Conservation (phyloP, 2,888 invertebrate species). For the Isoperla grammatica region DNA sequence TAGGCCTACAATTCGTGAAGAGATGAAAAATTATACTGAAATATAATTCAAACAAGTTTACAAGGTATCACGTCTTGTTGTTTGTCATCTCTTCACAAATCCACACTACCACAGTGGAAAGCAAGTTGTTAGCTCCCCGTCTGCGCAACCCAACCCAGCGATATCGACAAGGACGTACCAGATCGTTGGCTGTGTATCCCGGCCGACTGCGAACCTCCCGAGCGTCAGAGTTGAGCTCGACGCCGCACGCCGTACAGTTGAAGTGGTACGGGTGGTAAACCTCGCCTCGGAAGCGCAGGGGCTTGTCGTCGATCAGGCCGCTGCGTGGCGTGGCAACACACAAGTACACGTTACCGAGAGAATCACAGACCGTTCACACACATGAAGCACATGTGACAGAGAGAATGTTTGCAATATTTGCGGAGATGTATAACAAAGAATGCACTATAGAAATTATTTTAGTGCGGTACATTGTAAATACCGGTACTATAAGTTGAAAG, state of each 20-base stretch:
- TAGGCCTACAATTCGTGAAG: no score
- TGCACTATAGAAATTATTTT: no score
- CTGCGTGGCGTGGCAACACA: constrained; percentile 54
- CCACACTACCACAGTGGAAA: no score
- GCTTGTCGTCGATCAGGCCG: constrained; percentile 86
- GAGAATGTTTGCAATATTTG: background rate
- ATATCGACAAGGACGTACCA: constrained; percentile 53
- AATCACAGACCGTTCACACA: background rate
- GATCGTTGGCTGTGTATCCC: constrained; percentile 84
- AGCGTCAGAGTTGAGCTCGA: constrained; percentile 92
- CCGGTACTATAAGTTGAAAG: no score
- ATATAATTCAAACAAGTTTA: no score
- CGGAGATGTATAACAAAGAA: background rate
- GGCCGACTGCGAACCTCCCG: constrained; percentile 90
- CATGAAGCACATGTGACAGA: background rate
- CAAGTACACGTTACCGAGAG: background rate
- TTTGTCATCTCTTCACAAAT: no score
- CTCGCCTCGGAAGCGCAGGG: constrained; percentile 88
- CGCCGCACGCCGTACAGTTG: constrained; percentile 88
- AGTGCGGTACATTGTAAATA: no score
- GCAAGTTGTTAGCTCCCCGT: no score
- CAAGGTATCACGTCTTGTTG: no score
- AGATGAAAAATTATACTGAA: no score
- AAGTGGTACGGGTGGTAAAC: constrained; percentile 99
- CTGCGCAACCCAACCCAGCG: background rate